These are phyloP conservation scores for Pachyseris speciosa DNA, from an alignment of 64 coral and sea anemone species.

Conservation along the genomic window DNA sequence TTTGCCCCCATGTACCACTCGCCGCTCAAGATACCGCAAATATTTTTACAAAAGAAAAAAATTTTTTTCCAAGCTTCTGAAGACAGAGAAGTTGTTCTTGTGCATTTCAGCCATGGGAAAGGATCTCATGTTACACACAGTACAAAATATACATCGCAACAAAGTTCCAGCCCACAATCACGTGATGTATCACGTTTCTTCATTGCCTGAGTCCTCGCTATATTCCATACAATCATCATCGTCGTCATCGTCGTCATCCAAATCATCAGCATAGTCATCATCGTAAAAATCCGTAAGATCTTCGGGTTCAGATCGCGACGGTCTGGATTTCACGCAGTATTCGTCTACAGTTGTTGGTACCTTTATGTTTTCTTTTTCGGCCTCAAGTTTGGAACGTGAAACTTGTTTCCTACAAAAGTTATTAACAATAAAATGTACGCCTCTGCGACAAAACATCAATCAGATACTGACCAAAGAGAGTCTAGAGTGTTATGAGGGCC, in stretches of 20 bases:
- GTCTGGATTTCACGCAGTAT: slow-evolving; percentile 98
- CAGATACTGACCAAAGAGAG: too few species aligned
- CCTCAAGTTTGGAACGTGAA: slow-evolving; percentile 86
- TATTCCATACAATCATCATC: slow-evolving; percentile 94
- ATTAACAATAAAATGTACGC: background rate
- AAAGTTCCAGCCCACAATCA: slow-evolving; percentile 57
- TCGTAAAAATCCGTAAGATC: slow-evolving; percentile 97
- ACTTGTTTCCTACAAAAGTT: slow-evolving; percentile 92
- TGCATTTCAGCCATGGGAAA: slow-evolving; percentile 12
- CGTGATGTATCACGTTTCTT: slow-evolving; percentile 81
- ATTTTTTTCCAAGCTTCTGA: slow-evolving; percentile 25
- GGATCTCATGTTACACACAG: slow-evolving; percentile 74
- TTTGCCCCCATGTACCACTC: background rate
- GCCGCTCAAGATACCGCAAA: background rate
- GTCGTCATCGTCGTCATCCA: slow-evolving; percentile 94
- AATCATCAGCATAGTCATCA: slow-evolving; percentile 99
- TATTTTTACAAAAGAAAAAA: slow-evolving; percentile 68
- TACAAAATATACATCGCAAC: slow-evolving; percentile 94
- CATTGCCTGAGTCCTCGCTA: slow-evolving; percentile 98
- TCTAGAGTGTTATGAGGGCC: too few species aligned
- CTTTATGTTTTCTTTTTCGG: slow-evolving; percentile 96
- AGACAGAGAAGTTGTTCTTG: slow-evolving; percentile 12
- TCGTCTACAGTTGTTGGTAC: slow-evolving; percentile 97
- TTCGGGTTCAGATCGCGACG: slow-evolving; percentile 88
- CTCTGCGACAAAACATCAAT: background rate